Conservation (phyloP, 2,797 vertebrate species). For the Oceanodroma leucorhoa region DNA sequence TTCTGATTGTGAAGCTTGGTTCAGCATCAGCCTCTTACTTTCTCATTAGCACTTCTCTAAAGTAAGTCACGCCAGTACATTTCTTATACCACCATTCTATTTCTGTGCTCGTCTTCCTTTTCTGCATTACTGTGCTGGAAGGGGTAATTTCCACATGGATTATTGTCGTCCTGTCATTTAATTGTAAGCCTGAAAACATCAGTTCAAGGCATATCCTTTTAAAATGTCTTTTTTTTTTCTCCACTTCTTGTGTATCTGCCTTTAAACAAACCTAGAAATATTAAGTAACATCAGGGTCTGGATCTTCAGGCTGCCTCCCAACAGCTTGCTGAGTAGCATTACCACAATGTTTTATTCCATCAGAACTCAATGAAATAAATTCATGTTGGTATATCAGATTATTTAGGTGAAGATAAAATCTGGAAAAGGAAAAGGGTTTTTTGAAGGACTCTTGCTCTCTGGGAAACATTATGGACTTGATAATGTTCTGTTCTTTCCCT, state of each 20-base stretch:
- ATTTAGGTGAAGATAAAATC: not conserved
- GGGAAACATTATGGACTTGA: not conserved
- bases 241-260: not conserved
- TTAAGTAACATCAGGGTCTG: not conserved
- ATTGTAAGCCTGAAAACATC: not conserved
- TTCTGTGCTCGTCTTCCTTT: not conserved
- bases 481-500: not conserved
- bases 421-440: not conserved
- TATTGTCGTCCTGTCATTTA: not conserved
- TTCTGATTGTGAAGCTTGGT: not conserved
- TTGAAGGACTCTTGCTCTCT: not conserved
- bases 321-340: not conserved
- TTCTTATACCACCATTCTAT: not conserved
- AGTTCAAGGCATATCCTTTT: not conserved
- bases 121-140: not conserved
- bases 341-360: not conserved
- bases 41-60: not conserved
- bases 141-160: not conserved
- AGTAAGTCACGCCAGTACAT: not conserved
- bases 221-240: not conserved
- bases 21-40: not conserved
- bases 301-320: not conserved
- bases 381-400: not conserved
- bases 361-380: not conserved
- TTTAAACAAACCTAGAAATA: not conserved